Evolutionary conservation across 2,797 vertebrate species (phyloP).

Genomic region (Heliangelus exortis): DNA sequence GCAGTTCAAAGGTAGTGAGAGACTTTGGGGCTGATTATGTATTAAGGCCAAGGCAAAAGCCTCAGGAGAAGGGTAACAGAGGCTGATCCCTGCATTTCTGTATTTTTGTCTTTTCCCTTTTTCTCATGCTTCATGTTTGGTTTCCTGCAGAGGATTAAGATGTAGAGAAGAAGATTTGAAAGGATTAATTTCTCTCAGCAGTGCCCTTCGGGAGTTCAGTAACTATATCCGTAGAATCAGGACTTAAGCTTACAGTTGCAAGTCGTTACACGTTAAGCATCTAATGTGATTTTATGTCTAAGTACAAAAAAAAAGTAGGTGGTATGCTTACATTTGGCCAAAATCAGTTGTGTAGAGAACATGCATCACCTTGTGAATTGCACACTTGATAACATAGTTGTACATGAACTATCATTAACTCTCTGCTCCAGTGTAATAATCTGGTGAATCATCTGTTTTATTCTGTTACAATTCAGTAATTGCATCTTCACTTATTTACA

Average conservation of each 20-base stretch:
- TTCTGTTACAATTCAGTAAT: neutral
- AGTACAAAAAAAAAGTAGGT: neutral
- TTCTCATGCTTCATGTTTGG: neutral
- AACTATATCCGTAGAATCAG: neutral
- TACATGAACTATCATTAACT: neutral
- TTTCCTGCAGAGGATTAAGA: neutral
- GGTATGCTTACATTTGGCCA: neutral
- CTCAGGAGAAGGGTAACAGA: neutral
- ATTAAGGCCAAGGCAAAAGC: neutral
- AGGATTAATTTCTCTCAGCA: neutral
- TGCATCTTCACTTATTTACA: neutral
- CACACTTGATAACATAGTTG: neutral
- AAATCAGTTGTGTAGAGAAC: neutral
- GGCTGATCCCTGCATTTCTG: neutral
- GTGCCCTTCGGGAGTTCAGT: neutral
- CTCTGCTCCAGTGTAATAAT: neutral
- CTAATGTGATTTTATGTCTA: neutral
- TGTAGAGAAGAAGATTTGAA: neutral
- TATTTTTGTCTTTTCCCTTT: neutral
- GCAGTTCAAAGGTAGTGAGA: neutral
- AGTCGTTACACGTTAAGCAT: neutral
- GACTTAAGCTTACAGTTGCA: neutral
- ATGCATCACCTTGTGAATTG: neutral
- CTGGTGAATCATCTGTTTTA: neutral
- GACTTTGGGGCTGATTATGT: neutral